Percentiles rank a stretch among this genome's conserved stretches.
Conservation (phyloP, 1,140 invertebrate genomes). For the Dolichoris vasculosae region DNA sequence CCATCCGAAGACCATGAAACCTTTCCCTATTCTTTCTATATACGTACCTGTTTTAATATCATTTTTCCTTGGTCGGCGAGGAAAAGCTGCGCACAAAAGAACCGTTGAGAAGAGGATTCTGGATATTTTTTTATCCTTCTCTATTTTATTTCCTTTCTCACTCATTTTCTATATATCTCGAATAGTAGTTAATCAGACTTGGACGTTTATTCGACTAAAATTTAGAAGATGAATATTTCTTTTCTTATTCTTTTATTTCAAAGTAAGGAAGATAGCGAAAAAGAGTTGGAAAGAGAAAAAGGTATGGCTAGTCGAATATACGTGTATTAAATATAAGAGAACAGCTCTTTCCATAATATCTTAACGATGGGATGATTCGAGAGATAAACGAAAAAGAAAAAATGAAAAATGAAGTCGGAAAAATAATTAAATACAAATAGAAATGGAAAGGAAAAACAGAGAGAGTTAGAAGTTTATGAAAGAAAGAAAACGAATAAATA, state of each 20-base stretch:
- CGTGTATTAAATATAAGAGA: no score
- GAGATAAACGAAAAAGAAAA: background rate
- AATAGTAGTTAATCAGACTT: conserved; percentile 13
- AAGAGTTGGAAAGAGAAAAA: background rate
- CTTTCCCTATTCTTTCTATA: background rate
- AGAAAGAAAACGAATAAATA: background rate
- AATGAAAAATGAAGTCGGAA: background rate
- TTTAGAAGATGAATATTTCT: background rate
- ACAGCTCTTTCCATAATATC: no score
- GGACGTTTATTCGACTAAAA: background rate
- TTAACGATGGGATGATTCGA: background rate
- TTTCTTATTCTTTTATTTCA: background rate
- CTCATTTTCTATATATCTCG: background rate
- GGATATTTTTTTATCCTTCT: background rate
- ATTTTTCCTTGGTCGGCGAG: background rate
- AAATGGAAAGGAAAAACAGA: background rate
- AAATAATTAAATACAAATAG: background rate
- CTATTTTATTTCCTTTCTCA: background rate
- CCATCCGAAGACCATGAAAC: background rate
- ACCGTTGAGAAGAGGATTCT: conserved; percentile 11
- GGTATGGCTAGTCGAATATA: no score
- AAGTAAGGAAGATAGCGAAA: background rate
- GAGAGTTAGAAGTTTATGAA: background rate
- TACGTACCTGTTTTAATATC: conserved; percentile 8
- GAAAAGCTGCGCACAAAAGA: conserved; percentile 19